Conservation (phyloP, 1,140 invertebrate species). For the Drosophila lacteicornis region DNA sequence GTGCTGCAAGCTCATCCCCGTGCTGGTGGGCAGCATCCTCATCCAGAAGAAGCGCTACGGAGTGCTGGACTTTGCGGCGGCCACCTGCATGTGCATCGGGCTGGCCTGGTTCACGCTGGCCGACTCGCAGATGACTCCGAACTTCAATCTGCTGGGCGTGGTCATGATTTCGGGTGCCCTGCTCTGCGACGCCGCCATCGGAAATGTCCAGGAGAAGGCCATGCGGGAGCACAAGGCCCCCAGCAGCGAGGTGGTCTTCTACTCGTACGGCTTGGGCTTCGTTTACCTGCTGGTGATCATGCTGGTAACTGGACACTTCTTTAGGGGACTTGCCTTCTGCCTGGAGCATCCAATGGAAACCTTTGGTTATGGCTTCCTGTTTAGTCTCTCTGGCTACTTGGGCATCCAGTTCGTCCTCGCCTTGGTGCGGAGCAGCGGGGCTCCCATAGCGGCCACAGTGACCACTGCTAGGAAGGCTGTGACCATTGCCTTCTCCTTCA, state of each 20-base stretch:
- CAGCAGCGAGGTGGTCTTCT: slow-evolving; percentile 97
- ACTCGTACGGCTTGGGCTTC: slow-evolving; percentile 96
- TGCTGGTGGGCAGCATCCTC: slow-evolving; percentile 95
- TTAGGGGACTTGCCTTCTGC: slow-evolving; percentile 92
- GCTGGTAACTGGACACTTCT: slow-evolving; percentile 90
- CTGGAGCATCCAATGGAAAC: slow-evolving; percentile 90
- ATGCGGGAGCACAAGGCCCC: slow-evolving; percentile 93
- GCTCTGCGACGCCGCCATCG: slow-evolving; percentile 96
- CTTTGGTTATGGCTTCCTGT: slow-evolving; percentile 94
- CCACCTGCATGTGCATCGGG: slow-evolving; percentile 95
- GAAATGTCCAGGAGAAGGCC: slow-evolving; percentile 98
- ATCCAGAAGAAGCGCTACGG: slow-evolving; percentile 96
- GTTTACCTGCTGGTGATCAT: slow-evolving; percentile 92
- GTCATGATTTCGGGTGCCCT: slow-evolving; percentile 94
- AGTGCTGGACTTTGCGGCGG: slow-evolving; percentile 93
- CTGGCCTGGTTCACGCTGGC: slow-evolving; percentile 96
- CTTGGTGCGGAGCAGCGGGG: slow-evolving; percentile 93
- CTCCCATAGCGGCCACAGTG: slow-evolving; percentile 96
- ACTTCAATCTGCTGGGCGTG: slow-evolving; percentile 93
- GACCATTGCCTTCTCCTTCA: slow-evolving; percentile 96
- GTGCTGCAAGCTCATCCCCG: slow-evolving; percentile 98
- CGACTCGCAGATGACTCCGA: slow-evolving; percentile 95
- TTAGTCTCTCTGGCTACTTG: slow-evolving; percentile 95
- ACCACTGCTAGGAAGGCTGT: slow-evolving; percentile 95
- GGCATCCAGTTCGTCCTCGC: slow-evolving; percentile 96